These are phyloP conservation scores for Apeira syringaria DNA, from an alignment of 2,888 invertebrate genomes.

Conservation along the genomic window DNA sequence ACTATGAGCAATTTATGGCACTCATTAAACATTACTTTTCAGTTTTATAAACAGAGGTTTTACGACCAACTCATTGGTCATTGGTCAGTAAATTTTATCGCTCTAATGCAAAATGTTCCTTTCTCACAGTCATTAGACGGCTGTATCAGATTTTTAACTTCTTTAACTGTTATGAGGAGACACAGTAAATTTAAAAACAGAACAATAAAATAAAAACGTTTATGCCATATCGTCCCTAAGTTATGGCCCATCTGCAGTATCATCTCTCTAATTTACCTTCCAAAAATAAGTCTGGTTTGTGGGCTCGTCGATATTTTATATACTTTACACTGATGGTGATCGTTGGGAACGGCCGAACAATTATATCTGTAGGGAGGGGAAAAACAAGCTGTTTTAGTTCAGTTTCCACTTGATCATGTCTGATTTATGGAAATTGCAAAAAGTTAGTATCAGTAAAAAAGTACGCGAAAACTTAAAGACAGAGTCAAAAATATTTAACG, in stretches of 20 bases:
- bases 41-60: slow-evolving; percentile 24
- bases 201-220: slow-evolving; percentile 20
- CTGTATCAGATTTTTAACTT: slow-evolving; percentile 10
- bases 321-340: slow-evolving; percentile 56
- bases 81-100: slow-evolving; percentile 19
- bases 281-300: slow-evolving; percentile 54
- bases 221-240: slow-evolving; percentile 24
- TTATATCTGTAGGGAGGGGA: slow-evolving; percentile 19
- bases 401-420: too few relatives aligned
- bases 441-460: too few relatives aligned
- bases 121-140: slow-evolving; percentile 19
- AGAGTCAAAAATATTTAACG: too few relatives aligned
- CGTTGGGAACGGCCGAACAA: slow-evolving; percentile 18
- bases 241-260: slow-evolving; percentile 33
- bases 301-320: slow-evolving; percentile 65
- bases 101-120: slow-evolving; percentile 13
- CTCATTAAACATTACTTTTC: slow-evolving; percentile 16
- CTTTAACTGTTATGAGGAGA: slow-evolving; percentile 15
- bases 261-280: slow-evolving; percentile 42
- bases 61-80: slow-evolving; percentile 21
- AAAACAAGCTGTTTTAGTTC: slow-evolving; percentile 2
- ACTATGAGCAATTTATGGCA: slow-evolving; percentile 10
- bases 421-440: too few relatives aligned
- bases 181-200: slow-evolving; percentile 9
- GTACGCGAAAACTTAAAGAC: too few relatives aligned